Percentiles rank a stretch among this genome's conserved stretches.
Conservation (phyloP, 1,140 invertebrate genomes). For the Drosophila guanche region DNA sequence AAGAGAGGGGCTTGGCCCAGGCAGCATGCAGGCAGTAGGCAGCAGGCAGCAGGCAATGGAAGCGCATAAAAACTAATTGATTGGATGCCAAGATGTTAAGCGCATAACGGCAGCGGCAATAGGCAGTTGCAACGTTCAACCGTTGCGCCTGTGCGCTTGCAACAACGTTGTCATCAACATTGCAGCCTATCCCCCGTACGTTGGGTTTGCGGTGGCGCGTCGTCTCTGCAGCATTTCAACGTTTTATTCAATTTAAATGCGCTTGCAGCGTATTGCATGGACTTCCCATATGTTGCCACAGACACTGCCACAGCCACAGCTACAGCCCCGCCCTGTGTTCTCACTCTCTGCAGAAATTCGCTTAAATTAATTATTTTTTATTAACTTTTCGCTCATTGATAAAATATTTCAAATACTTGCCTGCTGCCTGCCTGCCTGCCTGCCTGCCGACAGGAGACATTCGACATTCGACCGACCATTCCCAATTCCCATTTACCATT, state of each 20-base stretch:
- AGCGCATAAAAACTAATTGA: conserved; percentile 79
- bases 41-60: conserved; percentile 57
- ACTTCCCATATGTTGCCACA: conserved; percentile 23
- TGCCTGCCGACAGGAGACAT: too few relatives aligned
- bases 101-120: conserved; percentile 71
- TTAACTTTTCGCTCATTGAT: conserved; percentile 81
- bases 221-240: conserved; percentile 50
- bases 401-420: conserved; percentile 75
- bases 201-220: conserved; percentile 29
- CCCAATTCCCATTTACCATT: conserved; percentile 30
- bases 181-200: conserved; percentile 12
- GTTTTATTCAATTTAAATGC: conserved; percentile 81
- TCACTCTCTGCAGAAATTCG: conserved; percentile 30
- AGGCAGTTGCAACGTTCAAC: conserved; percentile 25
- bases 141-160: conserved; percentile 2
- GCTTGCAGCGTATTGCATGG: conserved; percentile 53
- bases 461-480: too few relatives aligned
- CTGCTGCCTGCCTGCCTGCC: conserved; percentile 13
- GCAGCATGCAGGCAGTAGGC: conserved; percentile 15
- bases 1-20: conserved; percentile 64
- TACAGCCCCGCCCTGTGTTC: conserved; percentile 50
- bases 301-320: conserved; percentile 39
- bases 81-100: conserved; percentile 81
- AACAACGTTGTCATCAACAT: conserved; percentile 28
- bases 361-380: conserved; percentile 82